phyloP scores from a whole-genome alignment of 2,888 invertebrate genomes.

The Subacronicta megacephala region DNA sequence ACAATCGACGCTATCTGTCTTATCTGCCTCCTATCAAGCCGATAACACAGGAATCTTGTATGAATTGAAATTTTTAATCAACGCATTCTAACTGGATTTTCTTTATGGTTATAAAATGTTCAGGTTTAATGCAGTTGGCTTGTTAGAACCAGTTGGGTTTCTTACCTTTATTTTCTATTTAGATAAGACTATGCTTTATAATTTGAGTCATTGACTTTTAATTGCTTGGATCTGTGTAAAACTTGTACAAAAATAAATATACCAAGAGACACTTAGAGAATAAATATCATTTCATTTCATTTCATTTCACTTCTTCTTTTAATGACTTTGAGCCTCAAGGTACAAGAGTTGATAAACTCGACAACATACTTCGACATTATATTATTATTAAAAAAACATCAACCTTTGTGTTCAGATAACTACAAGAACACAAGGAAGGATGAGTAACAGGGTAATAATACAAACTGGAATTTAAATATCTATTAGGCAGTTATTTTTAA shows the following conservation, averaged over 20 bases:
- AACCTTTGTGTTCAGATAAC: constrained; percentile 26
- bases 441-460: constrained; percentile 39
- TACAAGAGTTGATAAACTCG: too few species aligned
- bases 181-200: constrained; percentile 8
- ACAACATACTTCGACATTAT: neutral
- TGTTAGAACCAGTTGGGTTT: constrained; percentile 19
- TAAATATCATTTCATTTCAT: too few species aligned
- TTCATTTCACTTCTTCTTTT: too few species aligned
- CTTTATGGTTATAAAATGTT: constrained; percentile 21
- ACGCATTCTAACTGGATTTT: constrained; percentile 33
- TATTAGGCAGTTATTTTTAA: constrained; percentile 1
- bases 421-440: constrained; percentile 19
- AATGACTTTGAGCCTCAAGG: too few species aligned
- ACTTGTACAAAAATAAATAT: too few species aligned
- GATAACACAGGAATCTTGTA: constrained; percentile 55
- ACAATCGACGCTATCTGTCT: constrained; percentile 60
- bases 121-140: constrained; percentile 28
- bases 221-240: too few species aligned
- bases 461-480: constrained; percentile 10
- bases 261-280: too few species aligned
- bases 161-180: constrained; percentile 10
- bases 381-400: constrained; percentile 24
- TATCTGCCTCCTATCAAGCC: constrained; percentile 61
- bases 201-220: too few species aligned
- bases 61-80: constrained; percentile 45